Evolutionary conservation across 2,797 vertebrate species (phyloP).

Genomic region (Peromyscus eremicus): DNA sequence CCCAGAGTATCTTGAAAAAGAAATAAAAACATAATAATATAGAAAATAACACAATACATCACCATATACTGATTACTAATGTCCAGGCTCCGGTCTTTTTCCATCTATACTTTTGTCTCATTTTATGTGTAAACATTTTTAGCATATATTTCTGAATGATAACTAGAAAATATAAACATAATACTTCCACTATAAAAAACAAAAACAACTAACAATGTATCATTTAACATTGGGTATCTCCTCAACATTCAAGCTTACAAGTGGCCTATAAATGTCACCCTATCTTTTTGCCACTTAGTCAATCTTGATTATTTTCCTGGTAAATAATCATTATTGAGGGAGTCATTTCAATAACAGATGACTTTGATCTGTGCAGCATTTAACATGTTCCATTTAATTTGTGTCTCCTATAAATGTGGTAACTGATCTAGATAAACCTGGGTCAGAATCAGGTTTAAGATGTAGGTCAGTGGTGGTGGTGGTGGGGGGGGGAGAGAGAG

Average conservation of each 20-base stretch:
- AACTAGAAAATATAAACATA: conserved; percentile 32
- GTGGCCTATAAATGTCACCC: not conserved
- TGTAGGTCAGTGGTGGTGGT: not conserved
- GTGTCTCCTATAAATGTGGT: not conserved
- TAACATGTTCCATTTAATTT: not conserved
- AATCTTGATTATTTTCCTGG: conserved; percentile 31
- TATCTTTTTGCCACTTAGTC: not conserved
- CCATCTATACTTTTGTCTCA: not conserved
- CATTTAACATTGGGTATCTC: conserved; percentile 7
- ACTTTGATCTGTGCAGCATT: not conserved
- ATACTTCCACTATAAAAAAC: not conserved
- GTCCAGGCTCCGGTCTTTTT: not conserved
- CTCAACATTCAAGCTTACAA: conserved; percentile 28
- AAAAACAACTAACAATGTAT: not conserved
- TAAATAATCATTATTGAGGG: not conserved
- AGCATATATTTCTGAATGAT: conserved; percentile 40
- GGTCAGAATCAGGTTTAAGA: not conserved
- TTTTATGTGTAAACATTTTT: conserved; percentile 22
- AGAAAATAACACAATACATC: not conserved
- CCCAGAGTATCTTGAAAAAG: not conserved
- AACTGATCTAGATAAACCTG: not conserved
- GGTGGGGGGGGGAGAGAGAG: not conserved
- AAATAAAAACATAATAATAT: not conserved
- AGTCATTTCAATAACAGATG: not conserved
- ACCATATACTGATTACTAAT: not conserved